phyloP scores from a whole-genome alignment of 1,140 invertebrate genomes.

The Leptinotarsa undecemlineata region DNA sequence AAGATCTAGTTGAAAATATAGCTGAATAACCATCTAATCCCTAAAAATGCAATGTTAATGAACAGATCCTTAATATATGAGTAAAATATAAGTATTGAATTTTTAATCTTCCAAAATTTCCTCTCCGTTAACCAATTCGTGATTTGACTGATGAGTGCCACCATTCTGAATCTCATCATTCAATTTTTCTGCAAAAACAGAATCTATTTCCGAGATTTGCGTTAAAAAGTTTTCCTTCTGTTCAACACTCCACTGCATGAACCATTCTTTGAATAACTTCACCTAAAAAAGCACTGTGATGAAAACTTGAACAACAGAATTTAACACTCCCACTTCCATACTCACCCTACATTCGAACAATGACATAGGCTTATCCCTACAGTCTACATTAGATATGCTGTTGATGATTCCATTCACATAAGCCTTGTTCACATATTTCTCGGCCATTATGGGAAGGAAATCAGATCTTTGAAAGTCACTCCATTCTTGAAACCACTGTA shows the following conservation, averaged over 20 bases:
- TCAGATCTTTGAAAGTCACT: constrained; percentile 84
- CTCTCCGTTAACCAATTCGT: constrained; percentile 6
- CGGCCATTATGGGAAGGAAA: constrained; percentile 77
- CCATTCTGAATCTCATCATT: constrained; percentile 61
- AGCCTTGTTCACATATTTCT: constrained; percentile 64
- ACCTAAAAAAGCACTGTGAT: constrained; percentile 56
- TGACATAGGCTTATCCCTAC: constrained; percentile 77
- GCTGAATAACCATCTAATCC: too few relatives aligned
- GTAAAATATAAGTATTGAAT: not conserved
- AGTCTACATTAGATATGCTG: constrained; percentile 67
- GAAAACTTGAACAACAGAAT: not conserved
- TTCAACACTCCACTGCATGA: constrained; percentile 75
- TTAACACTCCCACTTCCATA: constrained; percentile 8
- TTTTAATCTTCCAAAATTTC: constrained; percentile 22
- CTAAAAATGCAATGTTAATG: too few relatives aligned
- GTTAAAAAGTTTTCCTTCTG: constrained; percentile 72
- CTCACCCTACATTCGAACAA: constrained; percentile 85
- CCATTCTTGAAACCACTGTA: constrained; percentile 88
- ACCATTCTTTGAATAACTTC: constrained; percentile 87
- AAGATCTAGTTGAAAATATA: too few relatives aligned
- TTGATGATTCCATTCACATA: constrained; percentile 76
- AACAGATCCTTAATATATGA: too few relatives aligned
- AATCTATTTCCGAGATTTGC: constrained; percentile 71
- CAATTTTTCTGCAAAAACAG: constrained; percentile 71
- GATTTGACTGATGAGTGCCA: constrained; percentile 5